phyloP scores from a whole-genome alignment of 2,797 vertebrate genomes.

The Sebastes kiyomatsui region DNA sequence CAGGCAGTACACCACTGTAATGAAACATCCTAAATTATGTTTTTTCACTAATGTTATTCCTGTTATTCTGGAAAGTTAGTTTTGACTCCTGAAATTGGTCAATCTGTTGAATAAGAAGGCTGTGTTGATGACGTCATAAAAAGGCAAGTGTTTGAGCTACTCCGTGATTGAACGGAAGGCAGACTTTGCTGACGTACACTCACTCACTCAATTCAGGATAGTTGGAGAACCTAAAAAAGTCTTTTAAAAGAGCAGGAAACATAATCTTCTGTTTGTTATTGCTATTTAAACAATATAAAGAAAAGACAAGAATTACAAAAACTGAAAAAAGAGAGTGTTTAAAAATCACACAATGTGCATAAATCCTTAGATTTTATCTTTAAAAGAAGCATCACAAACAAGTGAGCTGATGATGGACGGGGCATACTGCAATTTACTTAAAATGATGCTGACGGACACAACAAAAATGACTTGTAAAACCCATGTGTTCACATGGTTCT shows the following conservation, averaged over 20 bases:
- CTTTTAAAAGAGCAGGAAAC: neutral
- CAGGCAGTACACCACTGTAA: accelerated
- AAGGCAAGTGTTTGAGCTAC: neutral
- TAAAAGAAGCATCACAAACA: neutral
- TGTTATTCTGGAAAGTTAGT: neutral
- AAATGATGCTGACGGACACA: neutral
- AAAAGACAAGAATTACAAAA: neutral
- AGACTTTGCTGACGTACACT: neutral
- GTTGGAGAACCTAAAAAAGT: neutral
- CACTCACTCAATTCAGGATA: neutral
- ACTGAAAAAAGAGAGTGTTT: neutral
- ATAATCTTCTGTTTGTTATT: neutral
- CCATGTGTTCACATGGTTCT: neutral
- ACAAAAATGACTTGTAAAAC: neutral
- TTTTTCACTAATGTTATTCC: neutral
- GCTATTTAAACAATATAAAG: neutral
- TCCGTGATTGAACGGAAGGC: neutral
- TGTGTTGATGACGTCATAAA: neutral
- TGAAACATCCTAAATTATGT: neutral
- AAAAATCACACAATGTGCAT: neutral
- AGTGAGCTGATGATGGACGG: neutral
- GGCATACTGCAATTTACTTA: neutral
- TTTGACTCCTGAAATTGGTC: neutral
- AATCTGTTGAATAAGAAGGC: neutral
- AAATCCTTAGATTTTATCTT: neutral